Evolutionary conservation across 2,888 invertebrate species (phyloP), one percentile per base, ranked within the genome.

Genomic region (Teinopalpus imperialis): DNA sequence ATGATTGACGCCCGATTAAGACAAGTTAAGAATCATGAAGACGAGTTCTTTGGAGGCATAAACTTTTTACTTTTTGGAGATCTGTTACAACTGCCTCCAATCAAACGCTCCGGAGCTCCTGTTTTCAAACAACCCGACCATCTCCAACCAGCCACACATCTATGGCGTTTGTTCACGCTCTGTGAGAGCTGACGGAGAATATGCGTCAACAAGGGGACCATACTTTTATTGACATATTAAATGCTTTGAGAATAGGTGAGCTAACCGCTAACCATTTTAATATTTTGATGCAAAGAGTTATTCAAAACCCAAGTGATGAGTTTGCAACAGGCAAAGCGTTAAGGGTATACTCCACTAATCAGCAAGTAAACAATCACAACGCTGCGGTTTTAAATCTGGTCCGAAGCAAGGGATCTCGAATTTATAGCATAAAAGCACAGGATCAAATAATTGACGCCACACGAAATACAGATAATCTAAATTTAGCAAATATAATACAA

Each of bases 1-100:
- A 51, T 51, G 46, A 49, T 53, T 4, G 52, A 52, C 39, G 39
- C 43, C 9, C 41, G 56, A 24, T 35, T 54, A 21, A 23, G 23
- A 7, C 34, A 40, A 41, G 13, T 41, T 27, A 46, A 46, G 29
- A 30, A 30, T n/a, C n/a, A 30, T 14, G 14, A 23, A 26, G 7
- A 31, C 7, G 31, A 31, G 16, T 31, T 31, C 16, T 31, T 31
- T 31, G 31, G 31, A 31, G 31, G 31, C 4, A 5, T 31, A 31
- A 31, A 31, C 31, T 4, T 31, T 14, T 14, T 31, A 31, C 14
- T 31, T 21, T 40, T 40, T 20, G 29, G 40, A 29, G 29, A 27
- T 40, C 40, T 40, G 20, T 41, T 41, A 30, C 41, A 41, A 30
- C 30, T 30, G 41, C 21, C 30, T 41, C 30, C 41, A 20, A 41